Conservation (phyloP, 1,140 invertebrate species). For the Drosophila ananassae region DNA sequence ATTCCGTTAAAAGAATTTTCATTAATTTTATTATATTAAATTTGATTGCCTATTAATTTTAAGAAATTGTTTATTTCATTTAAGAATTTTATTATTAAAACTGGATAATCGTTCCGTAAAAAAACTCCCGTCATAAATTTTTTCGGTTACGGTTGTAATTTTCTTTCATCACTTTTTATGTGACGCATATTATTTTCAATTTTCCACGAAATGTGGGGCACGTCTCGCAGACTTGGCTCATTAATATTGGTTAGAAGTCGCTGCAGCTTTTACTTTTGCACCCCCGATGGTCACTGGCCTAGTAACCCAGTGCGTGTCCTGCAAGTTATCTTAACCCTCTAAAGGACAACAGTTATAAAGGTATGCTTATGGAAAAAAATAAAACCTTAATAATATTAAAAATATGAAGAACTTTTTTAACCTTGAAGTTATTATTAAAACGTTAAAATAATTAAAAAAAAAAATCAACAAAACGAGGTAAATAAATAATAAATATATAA, state of each 20-base stretch:
- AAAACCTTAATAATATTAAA: neutral
- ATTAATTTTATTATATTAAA: neutral
- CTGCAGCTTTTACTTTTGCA: slow-evolving; percentile 14
- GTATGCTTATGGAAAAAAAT: neutral
- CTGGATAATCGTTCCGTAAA: neutral
- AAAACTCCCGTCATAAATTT: neutral
- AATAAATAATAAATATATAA: too few species aligned
- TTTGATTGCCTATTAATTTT: neutral
- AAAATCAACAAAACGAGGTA: too few species aligned
- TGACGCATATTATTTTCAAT: slow-evolving; percentile 64
- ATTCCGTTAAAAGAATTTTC: too few species aligned
- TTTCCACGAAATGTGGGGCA: slow-evolving; percentile 54
- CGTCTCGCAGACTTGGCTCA: slow-evolving; percentile 57
- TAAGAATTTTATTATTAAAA: neutral
- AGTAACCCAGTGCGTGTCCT: slow-evolving; percentile 49
- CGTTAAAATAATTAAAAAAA: too few species aligned
- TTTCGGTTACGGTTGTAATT: neutral
- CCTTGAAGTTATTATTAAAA: too few species aligned
- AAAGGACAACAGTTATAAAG: neutral
- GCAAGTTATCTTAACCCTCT: slow-evolving; percentile 47
- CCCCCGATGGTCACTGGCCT: slow-evolving; percentile 56
- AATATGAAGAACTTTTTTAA: neutral
- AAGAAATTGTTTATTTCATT: neutral
- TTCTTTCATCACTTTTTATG: slow-evolving; percentile 40
- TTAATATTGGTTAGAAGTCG: slow-evolving; percentile 72